Base-by-base conservation (phyloP, 2,888 invertebrate genomes). In the Aradus depressus region DNA sequence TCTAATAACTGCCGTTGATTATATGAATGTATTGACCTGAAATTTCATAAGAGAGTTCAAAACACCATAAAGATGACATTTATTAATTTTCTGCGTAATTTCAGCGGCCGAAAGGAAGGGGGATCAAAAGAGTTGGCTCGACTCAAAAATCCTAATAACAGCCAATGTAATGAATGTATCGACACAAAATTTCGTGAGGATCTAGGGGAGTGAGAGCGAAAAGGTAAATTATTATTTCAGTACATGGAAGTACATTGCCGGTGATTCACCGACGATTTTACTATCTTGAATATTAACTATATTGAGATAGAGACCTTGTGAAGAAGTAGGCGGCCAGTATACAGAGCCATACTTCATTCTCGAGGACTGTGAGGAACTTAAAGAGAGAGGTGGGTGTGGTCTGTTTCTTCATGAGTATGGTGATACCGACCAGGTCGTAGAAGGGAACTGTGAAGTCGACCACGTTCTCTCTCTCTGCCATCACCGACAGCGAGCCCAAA, bases 381-480 rank as follows among this genome's bases (percentile, higher is more conserved):
- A 96, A 96, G 23, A 97, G 73, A 0, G 93, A 92, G 4, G 95
- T 92, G 22, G 87, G 84, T 0, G 87, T 81, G 61, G 82, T 81
- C 0, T 91, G 88, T 59, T 89, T 79, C 65, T 84, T 84, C 91
- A 96, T 95, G 66, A 97, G 75, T 58, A 98, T 96, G 0, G 93
- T 91, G 47, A 95, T 89, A 0, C 97, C 97, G 0, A 97, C 96
- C 58, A 96, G 75, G 71, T 98, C 97, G 68, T 97, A 97, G 67
- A 92, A 97, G 0, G 97, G 96, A 0, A 97, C 92, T 0, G 97
- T 97, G 66, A 96, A 97, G 69, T 97, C 97, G 2, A 97, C 90
- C 0, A 95, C 92, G 64, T 89, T 90, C 69, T 95, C 95, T 31
- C 97, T 72, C 64, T 96, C 96, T 0, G 96, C 95, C 91, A 95